phyloP scores from a whole-genome alignment of 2,888 invertebrate species.

The Acanthosepion lycidas region DNA sequence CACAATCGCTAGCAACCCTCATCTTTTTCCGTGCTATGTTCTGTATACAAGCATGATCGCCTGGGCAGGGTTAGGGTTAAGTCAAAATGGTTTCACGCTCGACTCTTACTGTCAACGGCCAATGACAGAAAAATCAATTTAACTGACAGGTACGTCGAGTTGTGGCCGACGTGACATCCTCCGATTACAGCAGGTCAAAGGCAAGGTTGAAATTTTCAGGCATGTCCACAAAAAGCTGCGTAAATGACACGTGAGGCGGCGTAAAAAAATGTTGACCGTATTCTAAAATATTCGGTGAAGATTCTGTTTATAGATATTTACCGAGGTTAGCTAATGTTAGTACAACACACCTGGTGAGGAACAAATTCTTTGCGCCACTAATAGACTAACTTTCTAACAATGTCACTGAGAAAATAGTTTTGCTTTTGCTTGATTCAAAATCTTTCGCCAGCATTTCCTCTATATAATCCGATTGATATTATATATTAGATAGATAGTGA shows the following conservation, averaged over 20 bases:
- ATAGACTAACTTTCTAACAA: too few relatives aligned
- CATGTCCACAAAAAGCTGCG: not conserved
- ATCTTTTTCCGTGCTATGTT: not conserved
- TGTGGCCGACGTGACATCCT: not conserved
- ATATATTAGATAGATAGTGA: too few relatives aligned
- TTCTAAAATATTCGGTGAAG: not conserved
- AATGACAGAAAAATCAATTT: constrained; percentile 33
- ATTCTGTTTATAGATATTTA: not conserved
- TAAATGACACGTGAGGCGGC: too few relatives aligned
- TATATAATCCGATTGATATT: too few relatives aligned
- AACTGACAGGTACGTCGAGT: not conserved
- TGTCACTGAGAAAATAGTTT: too few relatives aligned
- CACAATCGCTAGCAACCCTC: not conserved
- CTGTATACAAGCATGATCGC: not conserved
- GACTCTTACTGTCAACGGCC: constrained; percentile 14
- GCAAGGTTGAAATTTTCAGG: not conserved
- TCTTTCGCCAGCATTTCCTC: too few relatives aligned
- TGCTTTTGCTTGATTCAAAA: too few relatives aligned
- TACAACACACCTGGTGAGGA: too few relatives aligned
- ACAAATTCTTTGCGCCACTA: too few relatives aligned
- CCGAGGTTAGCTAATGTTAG: too few relatives aligned
- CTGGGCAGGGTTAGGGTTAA: not conserved
- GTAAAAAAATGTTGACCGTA: not conserved
- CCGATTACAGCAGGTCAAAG: not conserved
- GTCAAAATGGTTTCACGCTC: not conserved